These are phyloP conservation scores for Tympanuchus pallidicinctus DNA, from an alignment of 2,113 vertebrate species.

Conservation along the genomic window DNA sequence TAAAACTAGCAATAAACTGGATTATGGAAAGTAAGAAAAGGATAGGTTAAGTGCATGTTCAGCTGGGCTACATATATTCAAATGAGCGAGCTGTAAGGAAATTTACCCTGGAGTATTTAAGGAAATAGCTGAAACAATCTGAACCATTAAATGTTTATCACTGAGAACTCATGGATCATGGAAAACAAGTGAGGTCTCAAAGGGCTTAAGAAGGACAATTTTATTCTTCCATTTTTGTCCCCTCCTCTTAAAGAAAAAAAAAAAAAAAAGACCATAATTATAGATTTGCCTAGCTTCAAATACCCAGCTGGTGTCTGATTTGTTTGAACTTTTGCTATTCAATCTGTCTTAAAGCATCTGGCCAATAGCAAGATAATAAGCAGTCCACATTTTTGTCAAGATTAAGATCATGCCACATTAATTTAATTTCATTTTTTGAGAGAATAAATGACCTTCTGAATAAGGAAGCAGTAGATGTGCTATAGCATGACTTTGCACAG, in stretches of 20 bases:
- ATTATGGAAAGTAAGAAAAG: not conserved
- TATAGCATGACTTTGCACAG: not conserved
- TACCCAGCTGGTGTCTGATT: not conserved
- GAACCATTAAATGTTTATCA: conserved; percentile 34
- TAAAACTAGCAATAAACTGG: not conserved
- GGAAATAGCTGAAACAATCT: conserved; percentile 48
- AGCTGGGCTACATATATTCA: conserved; percentile 8
- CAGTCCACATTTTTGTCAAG: not conserved
- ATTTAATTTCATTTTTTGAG: conserved; percentile 39
- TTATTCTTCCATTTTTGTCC: not conserved
- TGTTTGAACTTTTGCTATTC: not conserved
- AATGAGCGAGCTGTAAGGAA: conserved; percentile 38
- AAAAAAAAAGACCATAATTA: not conserved
- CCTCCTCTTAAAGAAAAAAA: not conserved
- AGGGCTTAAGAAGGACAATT: conserved; percentile 12
- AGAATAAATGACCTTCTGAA: not conserved
- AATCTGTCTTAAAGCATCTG: not conserved
- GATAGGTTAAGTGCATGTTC: conserved; percentile 40
- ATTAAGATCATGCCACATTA: not conserved
- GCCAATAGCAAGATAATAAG: not conserved
- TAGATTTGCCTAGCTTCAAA: not conserved
- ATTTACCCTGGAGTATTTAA: conserved; percentile 38
- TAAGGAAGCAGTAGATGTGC: not conserved
- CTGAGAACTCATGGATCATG: not conserved
- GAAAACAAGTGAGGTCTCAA: conserved; percentile 14